Evolutionary conservation across 2,113 vertebrate genomes (phyloP).

Genomic region (Isichthys henryi): DNA sequence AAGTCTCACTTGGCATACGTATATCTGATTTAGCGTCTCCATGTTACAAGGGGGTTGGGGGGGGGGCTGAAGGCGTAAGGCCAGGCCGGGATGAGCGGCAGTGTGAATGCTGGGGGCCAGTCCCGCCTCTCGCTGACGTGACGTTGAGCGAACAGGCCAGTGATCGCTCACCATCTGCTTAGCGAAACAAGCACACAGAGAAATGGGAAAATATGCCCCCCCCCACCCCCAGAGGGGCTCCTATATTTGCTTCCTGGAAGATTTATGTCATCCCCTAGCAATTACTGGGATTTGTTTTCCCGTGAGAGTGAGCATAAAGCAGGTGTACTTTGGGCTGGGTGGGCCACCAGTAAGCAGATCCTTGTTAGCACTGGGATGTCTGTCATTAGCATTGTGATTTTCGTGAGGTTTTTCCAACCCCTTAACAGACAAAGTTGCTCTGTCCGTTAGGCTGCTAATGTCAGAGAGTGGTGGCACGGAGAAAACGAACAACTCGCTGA

Average conservation of each 20-base stretch:
- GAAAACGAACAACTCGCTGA: conserved; percentile 2
- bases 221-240: conserved; percentile 41
- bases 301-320: conserved; percentile 36
- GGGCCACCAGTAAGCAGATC: background rate
- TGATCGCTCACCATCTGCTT: conserved; percentile 7
- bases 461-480: conserved; percentile 29
- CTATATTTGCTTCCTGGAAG: conserved; percentile 41
- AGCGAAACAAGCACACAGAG: conserved; percentile 32
- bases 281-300: conserved; percentile 32
- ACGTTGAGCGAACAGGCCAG: background rate
- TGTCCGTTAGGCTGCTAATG: conserved; percentile 2
- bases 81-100: background rate
- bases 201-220: conserved; percentile 31
- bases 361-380: background rate
- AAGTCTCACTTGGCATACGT: background rate
- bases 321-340: conserved; percentile 16
- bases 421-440: background rate
- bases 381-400: background rate
- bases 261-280: conserved; percentile 50
- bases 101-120: background rate
- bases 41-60: background rate
- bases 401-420: conserved; percentile 28
- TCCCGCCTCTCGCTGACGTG: background rate
- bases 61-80: background rate
- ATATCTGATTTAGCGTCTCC: background rate